Evolutionary conservation across 2,797 vertebrate genomes (phyloP), one percentile per base, ranked within the genome.

Genomic region (Syngnathus rostellatus): DNA sequence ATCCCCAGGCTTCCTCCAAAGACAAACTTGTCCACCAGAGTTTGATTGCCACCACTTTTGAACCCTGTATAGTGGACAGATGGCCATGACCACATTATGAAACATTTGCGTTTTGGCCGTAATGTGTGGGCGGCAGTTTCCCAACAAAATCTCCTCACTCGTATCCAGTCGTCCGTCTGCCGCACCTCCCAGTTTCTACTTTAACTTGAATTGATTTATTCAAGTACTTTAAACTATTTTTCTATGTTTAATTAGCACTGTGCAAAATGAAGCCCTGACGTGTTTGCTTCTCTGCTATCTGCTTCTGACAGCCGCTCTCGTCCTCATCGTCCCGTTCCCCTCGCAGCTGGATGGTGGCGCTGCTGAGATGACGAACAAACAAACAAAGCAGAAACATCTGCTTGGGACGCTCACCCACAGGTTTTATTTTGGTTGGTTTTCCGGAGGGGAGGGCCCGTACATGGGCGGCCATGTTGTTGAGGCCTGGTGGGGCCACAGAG

Each of bases 401-500:
- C 57, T 57, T 51, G 50, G 50, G 50, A 51, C 50, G 23, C 54
- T 25, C 12, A 14, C 54, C n/a, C 19, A 25, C 25, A 38, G 6
- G 2, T 37, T 57, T 7, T 16, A 57, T 6, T 37, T 17, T 57
- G 12, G 23, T 31, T 25, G 23, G 6, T 55, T 55, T 31, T 16
- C 23, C 12, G 14, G 11, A 5, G 25, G 12, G 23, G 53, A 10
- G 23, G 23, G 6, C 2, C 14, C 6, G 16, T 31, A 40, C 58
- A n/a, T 10, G 17, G 8, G 58, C 19, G 38, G 63, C 64, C 80
- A 58, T 63, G 5, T 51, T 51, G 55, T 57, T 37, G 11, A 37
- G 31, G 25, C 53, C 23, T 5, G 11, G 53, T 31, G 23, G 5
- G 23, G 23, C 25, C 55, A 16, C 11, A 14, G 25, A 16, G 25